These are phyloP conservation scores for Andrena minutula DNA, from an alignment of 2,888 invertebrate species.

Conservation along the genomic window DNA sequence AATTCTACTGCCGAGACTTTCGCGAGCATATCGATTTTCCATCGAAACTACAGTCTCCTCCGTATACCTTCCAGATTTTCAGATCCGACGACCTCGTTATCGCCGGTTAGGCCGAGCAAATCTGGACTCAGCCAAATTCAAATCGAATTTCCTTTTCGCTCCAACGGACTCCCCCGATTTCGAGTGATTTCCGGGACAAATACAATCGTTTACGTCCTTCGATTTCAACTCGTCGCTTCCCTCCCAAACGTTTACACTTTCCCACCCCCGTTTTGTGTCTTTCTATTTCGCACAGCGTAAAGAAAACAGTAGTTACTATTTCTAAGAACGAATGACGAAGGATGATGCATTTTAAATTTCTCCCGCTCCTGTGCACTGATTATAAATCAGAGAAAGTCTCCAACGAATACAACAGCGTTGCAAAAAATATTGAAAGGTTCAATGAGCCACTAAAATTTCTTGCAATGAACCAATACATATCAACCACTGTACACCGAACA, in stretches of 20 bases:
- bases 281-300: too few relatives aligned
- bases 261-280: not conserved
- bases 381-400: too few relatives aligned
- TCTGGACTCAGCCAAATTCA: constrained; percentile 56
- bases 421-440: not conserved
- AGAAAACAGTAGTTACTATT: too few relatives aligned
- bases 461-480: not conserved
- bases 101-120: constrained; percentile 49
- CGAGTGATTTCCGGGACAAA: constrained; percentile 44
- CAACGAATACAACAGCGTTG: too few relatives aligned
- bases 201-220: constrained; percentile 46
- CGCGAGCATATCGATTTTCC: constrained; percentile 54
- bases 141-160: constrained; percentile 53
- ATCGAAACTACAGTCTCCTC: constrained; percentile 42
- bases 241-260: constrained; percentile 16
- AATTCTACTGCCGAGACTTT: constrained; percentile 28
- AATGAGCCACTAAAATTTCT: not conserved
- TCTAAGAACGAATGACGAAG: too few relatives aligned
- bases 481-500: not conserved
- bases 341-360: too few relatives aligned
- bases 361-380: too few relatives aligned
- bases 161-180: constrained; percentile 34
- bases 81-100: constrained; percentile 62
- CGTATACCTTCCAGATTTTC: constrained; percentile 50
- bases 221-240: constrained; percentile 1